Evolutionary conservation across 2,113 vertebrate species (phyloP).

Genomic region (Myanophis thanlyinensis): DNA sequence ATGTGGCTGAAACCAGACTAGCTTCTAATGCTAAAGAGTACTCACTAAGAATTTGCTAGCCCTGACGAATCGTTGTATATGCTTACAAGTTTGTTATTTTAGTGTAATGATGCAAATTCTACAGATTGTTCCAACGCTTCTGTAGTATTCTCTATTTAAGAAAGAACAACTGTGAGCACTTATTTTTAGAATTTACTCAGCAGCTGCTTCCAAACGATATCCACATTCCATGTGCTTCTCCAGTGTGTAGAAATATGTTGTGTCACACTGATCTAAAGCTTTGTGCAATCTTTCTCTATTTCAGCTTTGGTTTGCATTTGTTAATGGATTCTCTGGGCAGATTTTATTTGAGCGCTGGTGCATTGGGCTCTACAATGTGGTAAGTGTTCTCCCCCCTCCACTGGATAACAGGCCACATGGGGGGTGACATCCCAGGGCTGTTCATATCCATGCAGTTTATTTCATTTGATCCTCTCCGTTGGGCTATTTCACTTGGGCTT

Average conservation of each 20-base stretch:
- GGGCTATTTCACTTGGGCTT: not conserved
- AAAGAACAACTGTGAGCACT: slow-evolving; percentile 35
- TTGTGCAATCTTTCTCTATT: slow-evolving; percentile 72
- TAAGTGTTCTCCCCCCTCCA: slow-evolving; percentile 72
- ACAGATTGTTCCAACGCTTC: not conserved
- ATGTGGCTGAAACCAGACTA: not conserved
- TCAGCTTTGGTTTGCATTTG: slow-evolving; percentile 99
- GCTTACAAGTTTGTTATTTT: slow-evolving; percentile 6
- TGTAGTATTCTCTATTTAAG: slow-evolving; percentile 19
- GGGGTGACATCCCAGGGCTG: slow-evolving; percentile 42
- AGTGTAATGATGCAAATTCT: slow-evolving; percentile 7
- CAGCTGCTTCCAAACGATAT: slow-evolving; percentile 67
- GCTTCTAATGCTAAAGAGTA: slow-evolving; percentile 4
- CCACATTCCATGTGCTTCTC: slow-evolving; percentile 40
- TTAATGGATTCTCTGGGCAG: slow-evolving; percentile 99
- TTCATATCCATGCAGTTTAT: slow-evolving; percentile 56
- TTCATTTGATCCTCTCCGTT: slow-evolving; percentile 43
- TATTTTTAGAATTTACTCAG: slow-evolving; percentile 27
- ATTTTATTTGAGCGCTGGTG: slow-evolving; percentile 99
- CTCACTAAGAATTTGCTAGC: not conserved
- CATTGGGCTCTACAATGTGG: slow-evolving; percentile 98
- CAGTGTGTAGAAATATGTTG: slow-evolving; percentile 55
- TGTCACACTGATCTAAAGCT: slow-evolving; percentile 65
- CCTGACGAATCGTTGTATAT: not conserved
- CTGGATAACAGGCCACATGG: slow-evolving; percentile 18